These are phyloP conservation scores for Brachionus paranguensis DNA, from an alignment of 1,140 invertebrate species.

Conservation along the genomic window DNA sequence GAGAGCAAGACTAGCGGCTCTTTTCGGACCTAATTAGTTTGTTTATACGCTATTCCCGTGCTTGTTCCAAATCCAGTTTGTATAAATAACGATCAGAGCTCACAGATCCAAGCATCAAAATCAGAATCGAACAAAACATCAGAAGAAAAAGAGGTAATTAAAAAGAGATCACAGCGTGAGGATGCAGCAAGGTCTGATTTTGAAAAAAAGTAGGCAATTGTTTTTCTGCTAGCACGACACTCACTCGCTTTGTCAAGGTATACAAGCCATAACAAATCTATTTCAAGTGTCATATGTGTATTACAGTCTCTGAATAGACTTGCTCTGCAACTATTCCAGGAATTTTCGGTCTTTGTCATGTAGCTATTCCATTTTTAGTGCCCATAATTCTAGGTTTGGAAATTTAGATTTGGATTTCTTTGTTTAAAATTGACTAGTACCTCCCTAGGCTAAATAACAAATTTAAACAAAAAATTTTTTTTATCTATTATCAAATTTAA, in stretches of 20 bases:
- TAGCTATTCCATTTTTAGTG: background rate
- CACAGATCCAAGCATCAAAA: background rate
- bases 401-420: background rate
- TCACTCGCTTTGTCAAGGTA: background rate
- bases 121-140: background rate
- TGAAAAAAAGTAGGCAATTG: background rate
- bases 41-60: constrained; percentile 10
- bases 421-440: too few relatives aligned
- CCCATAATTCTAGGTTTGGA: constrained; percentile 3
- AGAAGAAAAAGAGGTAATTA: background rate
- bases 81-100: background rate
- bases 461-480: too few relatives aligned
- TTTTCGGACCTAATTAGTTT: background rate
- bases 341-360: background rate
- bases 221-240: background rate
- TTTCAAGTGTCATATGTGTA: constrained; percentile 29
- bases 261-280: constrained; percentile 48
- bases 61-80: background rate
- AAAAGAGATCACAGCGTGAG: constrained; percentile 11
- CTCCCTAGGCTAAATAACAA: too few relatives aligned
- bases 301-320: background rate
- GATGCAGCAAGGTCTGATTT: background rate
- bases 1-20: background rate
- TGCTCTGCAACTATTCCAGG: background rate
- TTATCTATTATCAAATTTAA: too few relatives aligned